These are phyloP conservation scores for Diabrotica balteata DNA, from an alignment of 2,888 invertebrate genomes.

Conservation along the genomic window DNA sequence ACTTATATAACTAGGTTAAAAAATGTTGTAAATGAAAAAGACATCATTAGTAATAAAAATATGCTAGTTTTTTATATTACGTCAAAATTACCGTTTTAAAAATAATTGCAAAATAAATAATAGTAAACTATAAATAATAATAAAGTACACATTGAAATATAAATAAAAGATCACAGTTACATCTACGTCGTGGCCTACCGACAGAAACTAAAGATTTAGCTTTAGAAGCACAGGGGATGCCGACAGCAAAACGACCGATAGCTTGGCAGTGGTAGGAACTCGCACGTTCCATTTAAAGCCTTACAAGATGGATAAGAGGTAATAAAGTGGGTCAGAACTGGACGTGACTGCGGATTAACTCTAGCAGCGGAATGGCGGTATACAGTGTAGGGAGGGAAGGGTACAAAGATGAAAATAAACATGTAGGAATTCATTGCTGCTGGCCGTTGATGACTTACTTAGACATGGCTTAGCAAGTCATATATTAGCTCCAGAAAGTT, in stretches of 20 bases:
- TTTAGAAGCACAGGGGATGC: background rate
- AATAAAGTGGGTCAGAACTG: constrained; percentile 27
- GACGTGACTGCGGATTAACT: constrained; percentile 30
- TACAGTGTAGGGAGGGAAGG: background rate
- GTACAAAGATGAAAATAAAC: constrained; percentile 5
- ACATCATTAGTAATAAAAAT: no score
- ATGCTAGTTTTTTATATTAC: no score
- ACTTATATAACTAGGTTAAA: no score
- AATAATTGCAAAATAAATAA: no score
- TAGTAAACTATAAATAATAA: no score
- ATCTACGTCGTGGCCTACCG: background rate
- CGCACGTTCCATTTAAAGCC: constrained; percentile 29
- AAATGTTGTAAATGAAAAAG: no score
- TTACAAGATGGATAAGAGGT: constrained; percentile 29
- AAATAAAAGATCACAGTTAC: background rate
- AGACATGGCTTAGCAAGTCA: background rate
- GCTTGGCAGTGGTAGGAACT: constrained; percentile 5
- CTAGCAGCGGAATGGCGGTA: constrained; percentile 12
- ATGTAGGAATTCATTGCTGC: background rate
- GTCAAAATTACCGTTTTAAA: no score
- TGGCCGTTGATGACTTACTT: constrained; percentile 3
- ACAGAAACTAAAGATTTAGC: constrained; percentile 8
- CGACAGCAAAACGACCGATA: constrained; percentile 5
- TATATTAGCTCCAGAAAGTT: no score
- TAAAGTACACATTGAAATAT: background rate